phyloP scores from a whole-genome alignment of 2,888 invertebrate genomes.

The Acanthococcus lagerstroemiae region DNA sequence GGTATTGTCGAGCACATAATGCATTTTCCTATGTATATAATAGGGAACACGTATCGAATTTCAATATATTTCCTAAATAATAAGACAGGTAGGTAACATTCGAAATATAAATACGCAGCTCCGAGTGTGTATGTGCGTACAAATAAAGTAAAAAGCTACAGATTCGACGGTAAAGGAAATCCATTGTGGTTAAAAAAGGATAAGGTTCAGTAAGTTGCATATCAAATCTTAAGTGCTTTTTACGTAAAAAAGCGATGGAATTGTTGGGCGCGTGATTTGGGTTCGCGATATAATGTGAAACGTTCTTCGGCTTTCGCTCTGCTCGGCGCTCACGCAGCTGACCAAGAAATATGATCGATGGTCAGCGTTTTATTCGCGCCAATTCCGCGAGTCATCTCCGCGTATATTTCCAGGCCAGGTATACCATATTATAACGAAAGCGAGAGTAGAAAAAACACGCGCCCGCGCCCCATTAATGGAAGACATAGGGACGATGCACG shows the following conservation, averaged over 20 bases:
- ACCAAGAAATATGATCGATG: too few relatives aligned
- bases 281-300: constrained; percentile 7
- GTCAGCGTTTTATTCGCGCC: too few relatives aligned
- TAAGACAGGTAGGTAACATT: constrained; percentile 15
- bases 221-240: constrained; percentile 27
- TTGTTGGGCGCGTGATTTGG: constrained; percentile 22
- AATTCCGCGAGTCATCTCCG: too few relatives aligned
- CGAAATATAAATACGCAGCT: not conserved
- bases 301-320: too few relatives aligned
- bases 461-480: too few relatives aligned
- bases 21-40: constrained; percentile 23
- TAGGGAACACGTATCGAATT: constrained; percentile 25
- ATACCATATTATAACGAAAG: too few relatives aligned
- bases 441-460: too few relatives aligned
- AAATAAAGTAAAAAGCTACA: constrained; percentile 19
- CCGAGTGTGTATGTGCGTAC: constrained; percentile 4
- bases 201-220: constrained; percentile 13
- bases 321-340: too few relatives aligned
- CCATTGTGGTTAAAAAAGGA: constrained; percentile 18
- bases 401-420: too few relatives aligned
- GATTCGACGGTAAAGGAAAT: constrained; percentile 12
- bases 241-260: constrained; percentile 18
- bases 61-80: constrained; percentile 22
- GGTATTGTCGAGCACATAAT: constrained; percentile 6
- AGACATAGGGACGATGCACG: too few relatives aligned